Evolutionary conservation across 2,797 vertebrate genomes (phyloP).

Genomic region (Orientallactaga sibirica): DNA sequence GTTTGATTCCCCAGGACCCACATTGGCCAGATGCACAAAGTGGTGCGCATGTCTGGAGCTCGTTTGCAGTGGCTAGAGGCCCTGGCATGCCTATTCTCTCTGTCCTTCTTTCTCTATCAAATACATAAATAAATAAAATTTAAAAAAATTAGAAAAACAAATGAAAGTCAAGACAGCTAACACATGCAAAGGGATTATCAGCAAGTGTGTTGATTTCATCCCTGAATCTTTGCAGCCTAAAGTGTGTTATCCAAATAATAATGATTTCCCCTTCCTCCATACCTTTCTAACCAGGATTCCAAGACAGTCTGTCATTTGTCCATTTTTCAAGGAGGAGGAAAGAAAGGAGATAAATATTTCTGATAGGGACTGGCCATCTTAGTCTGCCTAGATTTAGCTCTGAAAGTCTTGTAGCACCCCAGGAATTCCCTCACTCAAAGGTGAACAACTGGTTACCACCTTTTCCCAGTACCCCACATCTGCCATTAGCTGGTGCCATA

Average conservation of each 20-base stretch:
- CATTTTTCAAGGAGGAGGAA: background rate
- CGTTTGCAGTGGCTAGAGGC: too few species aligned
- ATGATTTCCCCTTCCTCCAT: conserved; percentile 23
- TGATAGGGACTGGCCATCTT: background rate
- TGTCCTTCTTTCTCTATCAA: too few species aligned
- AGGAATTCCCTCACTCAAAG: background rate
- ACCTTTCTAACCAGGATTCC: conserved; percentile 22
- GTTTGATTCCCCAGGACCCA: too few species aligned
- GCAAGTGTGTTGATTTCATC: conserved; percentile 77
- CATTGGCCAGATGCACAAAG: too few species aligned
- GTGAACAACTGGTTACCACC: background rate
- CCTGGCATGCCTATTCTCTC: too few species aligned
- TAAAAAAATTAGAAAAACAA: conserved; percentile 28
- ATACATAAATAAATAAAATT: too few species aligned
- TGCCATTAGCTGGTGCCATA: background rate
- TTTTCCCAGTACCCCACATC: background rate
- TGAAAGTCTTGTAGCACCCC: background rate
- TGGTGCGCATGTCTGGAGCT: too few species aligned
- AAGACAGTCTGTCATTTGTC: background rate
- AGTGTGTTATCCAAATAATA: conserved; percentile 68
- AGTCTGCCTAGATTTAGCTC: background rate
- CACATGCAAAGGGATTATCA: conserved; percentile 65
- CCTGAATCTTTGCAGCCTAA: conserved; percentile 79
- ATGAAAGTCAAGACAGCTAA: conserved; percentile 80
- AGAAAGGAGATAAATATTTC: conserved; percentile 4